A percentile compares a stretch with the other conserved stretches of the same genome.
These are phyloP conservation scores for Gymnocypris eckloni DNA, from an alignment of 2,797 vertebrate genomes.

Conservation along the genomic window DNA sequence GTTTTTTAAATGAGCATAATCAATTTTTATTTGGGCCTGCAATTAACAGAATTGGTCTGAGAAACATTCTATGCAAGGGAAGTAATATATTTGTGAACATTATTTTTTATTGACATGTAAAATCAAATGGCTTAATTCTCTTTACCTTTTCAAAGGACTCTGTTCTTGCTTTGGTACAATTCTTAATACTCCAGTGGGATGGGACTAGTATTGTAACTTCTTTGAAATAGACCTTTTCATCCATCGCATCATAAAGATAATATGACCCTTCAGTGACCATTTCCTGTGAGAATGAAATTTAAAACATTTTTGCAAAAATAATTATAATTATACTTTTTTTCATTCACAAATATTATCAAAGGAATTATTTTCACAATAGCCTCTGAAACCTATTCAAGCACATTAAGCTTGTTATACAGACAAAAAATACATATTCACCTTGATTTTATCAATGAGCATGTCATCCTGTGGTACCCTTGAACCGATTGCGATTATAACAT, in stretches of 20 bases:
- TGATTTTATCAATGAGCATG: constrained; percentile 23
- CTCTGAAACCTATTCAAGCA: not conserved
- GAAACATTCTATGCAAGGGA: not conserved
- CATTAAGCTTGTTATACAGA: not conserved
- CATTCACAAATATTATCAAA: too few species aligned
- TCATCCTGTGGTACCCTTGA: constrained; percentile 41
- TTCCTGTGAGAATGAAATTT: constrained; percentile 61
- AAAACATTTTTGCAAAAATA: not conserved
- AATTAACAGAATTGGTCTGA: not conserved
- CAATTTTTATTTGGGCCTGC: constrained; percentile 72
- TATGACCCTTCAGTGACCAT: constrained; percentile 73
- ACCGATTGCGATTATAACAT: constrained; percentile 51
- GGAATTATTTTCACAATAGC: too few species aligned
- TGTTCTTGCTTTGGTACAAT: constrained; percentile 63
- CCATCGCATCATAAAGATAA: constrained; percentile 71
- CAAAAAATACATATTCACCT: constrained; percentile 34
- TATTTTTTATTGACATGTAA: too few species aligned
- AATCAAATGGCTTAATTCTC: not conserved
- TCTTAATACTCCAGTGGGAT: constrained; percentile 65
- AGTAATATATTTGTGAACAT: too few species aligned
- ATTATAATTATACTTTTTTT: too few species aligned
- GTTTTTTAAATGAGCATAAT: constrained; percentile 43
- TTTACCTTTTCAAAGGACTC: constrained; percentile 73
- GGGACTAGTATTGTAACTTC: constrained; percentile 74
- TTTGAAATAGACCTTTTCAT: constrained; percentile 45